phyloP scores from a whole-genome alignment of 2,888 invertebrate genomes.

The Junonia oenone region DNA sequence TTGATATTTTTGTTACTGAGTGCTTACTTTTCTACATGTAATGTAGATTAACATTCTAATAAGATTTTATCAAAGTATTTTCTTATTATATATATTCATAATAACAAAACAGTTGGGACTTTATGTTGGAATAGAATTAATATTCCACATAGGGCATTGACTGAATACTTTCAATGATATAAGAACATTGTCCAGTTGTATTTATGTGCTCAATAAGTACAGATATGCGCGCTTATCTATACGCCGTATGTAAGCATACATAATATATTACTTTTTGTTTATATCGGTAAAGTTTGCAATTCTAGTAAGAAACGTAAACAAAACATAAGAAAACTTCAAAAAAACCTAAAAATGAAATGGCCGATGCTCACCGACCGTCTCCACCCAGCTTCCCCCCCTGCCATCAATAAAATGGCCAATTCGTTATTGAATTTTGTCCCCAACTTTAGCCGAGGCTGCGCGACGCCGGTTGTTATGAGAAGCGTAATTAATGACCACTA shows the following conservation, averaged over 20 bases:
- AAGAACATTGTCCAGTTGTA: conserved; percentile 10
- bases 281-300: conserved; percentile 33
- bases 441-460: conserved; percentile 70
- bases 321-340: conserved; percentile 43
- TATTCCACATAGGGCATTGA: conserved; percentile 31
- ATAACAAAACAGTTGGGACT: conserved; percentile 4
- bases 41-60: neutral
- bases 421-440: conserved; percentile 78
- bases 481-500: conserved; percentile 62
- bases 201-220: conserved; percentile 18
- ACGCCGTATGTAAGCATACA: conserved; percentile 20
- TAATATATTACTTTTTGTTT: conserved; percentile 25
- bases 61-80: neutral
- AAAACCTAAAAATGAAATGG: conserved; percentile 59
- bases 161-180: conserved; percentile 19
- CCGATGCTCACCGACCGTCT: conserved; percentile 72
- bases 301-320: conserved; percentile 51
- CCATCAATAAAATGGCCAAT: conserved; percentile 81
- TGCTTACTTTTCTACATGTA: neutral
- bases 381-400: conserved; percentile 74
- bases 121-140: conserved; percentile 13
- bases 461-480: conserved; percentile 71
- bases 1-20: neutral
- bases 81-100: neutral
- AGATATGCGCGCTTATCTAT: conserved; percentile 22